phyloP scores from a whole-genome alignment of 1,140 invertebrate species.

The Trachelipus rathkii region DNA sequence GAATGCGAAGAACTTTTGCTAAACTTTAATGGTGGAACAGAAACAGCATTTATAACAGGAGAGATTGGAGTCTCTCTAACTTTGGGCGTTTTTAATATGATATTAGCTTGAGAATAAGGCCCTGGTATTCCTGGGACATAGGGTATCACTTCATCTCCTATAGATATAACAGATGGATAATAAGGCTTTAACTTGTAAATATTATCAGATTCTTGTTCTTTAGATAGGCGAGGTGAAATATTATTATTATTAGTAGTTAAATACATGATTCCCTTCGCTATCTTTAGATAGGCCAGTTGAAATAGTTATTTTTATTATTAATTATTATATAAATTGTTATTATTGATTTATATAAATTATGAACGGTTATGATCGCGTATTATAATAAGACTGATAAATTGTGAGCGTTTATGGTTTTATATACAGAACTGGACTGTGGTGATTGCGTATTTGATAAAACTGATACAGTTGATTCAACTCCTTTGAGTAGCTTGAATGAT shows the following conservation, averaged over 20 bases:
- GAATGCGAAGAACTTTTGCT: not conserved
- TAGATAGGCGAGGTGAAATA: no score
- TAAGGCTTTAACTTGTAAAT: not conserved
- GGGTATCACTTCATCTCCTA: slow-evolving; percentile 67
- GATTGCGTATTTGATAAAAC: not conserved
- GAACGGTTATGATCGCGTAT: no score
- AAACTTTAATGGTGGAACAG: not conserved
- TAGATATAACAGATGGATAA: slow-evolving; percentile 33
- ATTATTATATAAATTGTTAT: no score
- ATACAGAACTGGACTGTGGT: not conserved
- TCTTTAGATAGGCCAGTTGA: no score
- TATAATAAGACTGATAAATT: no score
- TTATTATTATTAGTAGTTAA: no score
- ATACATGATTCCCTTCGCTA: no score
- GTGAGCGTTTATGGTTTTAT: no score
- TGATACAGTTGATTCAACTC: not conserved
- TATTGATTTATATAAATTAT: no score
- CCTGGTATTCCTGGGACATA: slow-evolving; percentile 82
- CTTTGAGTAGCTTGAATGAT: not conserved
- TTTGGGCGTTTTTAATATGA: slow-evolving; percentile 17
- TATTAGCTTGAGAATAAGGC: slow-evolving; percentile 58
- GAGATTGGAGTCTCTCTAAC: slow-evolving; percentile 19
- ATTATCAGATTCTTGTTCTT: no score
- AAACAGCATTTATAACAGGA: not conserved
- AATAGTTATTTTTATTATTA: no score